Percentiles rank a stretch among this genome's conserved stretches.
These are phyloP conservation scores for Periophthalmodon schlosseri DNA, from an alignment of 2,113 vertebrate species.

Conservation along the genomic window DNA sequence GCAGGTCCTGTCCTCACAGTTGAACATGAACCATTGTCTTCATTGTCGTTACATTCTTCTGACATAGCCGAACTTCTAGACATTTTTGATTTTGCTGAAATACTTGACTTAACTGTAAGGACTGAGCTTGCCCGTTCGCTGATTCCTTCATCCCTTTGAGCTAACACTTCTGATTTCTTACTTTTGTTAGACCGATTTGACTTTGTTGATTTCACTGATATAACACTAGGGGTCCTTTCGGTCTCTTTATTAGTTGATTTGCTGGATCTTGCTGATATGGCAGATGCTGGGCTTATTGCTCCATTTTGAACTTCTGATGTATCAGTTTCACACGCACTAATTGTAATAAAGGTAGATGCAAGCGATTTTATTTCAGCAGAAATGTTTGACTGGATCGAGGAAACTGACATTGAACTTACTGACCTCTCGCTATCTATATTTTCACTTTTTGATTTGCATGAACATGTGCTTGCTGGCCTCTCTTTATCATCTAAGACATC, in stretches of 20 bases:
- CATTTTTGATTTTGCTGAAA: slow-evolving; percentile 9
- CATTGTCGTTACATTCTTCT: slow-evolving; percentile 18
- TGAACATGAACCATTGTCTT: slow-evolving; percentile 32
- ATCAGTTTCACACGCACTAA: slow-evolving; percentile 44
- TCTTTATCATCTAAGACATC: not conserved
- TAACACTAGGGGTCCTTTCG: slow-evolving; percentile 40
- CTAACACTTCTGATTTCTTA: slow-evolving; percentile 41
- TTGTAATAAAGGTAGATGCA: slow-evolving; percentile 44
- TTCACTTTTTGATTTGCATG: slow-evolving; percentile 17
- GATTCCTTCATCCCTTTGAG: slow-evolving; percentile 26
- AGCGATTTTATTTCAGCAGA: slow-evolving; percentile 53
- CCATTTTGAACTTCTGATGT: slow-evolving; percentile 19
- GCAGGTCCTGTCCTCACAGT: slow-evolving; percentile 56
- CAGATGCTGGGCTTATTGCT: slow-evolving; percentile 28
- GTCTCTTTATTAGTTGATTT: slow-evolving; percentile 38
- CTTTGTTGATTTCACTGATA: slow-evolving; percentile 51
- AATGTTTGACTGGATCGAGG: slow-evolving; percentile 41
- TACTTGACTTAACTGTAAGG: slow-evolving; percentile 43
- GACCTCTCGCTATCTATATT: slow-evolving; percentile 34
- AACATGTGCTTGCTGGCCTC: not conserved
- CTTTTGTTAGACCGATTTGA: slow-evolving; percentile 46
- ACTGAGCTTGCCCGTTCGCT: slow-evolving; percentile 33
- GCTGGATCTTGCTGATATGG: slow-evolving; percentile 26
- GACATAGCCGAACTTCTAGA: slow-evolving; percentile 30
- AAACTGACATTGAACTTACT: slow-evolving; percentile 43